These are phyloP conservation scores for Lithobates sylvaticus DNA, from an alignment of 2,797 vertebrate genomes.

Conservation along the genomic window DNA sequence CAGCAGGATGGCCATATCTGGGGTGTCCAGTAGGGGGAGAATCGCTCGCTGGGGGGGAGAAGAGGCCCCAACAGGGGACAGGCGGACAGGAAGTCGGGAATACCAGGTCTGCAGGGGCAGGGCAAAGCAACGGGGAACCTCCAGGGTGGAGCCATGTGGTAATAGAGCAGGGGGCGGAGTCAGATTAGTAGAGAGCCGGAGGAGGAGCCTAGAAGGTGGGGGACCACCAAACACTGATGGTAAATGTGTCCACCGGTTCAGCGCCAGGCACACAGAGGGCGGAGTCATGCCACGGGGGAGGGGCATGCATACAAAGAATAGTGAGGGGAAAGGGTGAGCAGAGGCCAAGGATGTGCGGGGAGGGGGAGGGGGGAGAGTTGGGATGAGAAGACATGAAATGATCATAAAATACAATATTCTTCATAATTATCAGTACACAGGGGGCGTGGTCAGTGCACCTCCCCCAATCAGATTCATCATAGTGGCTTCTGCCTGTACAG, in stretches of 20 bases:
- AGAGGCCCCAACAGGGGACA: slow-evolving; percentile 88
- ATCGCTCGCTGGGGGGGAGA: slow-evolving; percentile 83
- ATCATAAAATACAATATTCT: background rate
- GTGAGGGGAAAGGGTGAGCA: too few species aligned
- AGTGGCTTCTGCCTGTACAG: background rate
- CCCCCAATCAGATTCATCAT: background rate
- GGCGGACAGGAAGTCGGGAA: slow-evolving; percentile 79
- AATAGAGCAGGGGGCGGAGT: background rate
- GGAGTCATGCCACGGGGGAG: background rate
- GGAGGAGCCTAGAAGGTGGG: slow-evolving; percentile 49
- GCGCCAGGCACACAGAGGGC: slow-evolving; percentile 33
- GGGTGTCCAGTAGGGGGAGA: slow-evolving; percentile 75
- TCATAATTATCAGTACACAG: too few species aligned
- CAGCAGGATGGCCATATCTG: slow-evolving; percentile 77
- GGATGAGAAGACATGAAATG: background rate
- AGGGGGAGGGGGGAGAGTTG: background rate
- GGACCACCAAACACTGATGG: background rate
- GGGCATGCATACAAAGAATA: background rate
- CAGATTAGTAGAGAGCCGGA: slow-evolving; percentile 11
- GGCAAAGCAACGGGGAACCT: background rate
- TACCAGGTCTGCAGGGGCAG: slow-evolving; percentile 24
- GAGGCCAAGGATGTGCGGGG: too few species aligned
- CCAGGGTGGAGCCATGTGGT: background rate
- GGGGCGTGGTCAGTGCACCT: too few species aligned
- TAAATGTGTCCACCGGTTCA: background rate